Evolutionary conservation across 1,140 invertebrate species (phyloP).

Genomic region (Sycobia sp.): DNA sequence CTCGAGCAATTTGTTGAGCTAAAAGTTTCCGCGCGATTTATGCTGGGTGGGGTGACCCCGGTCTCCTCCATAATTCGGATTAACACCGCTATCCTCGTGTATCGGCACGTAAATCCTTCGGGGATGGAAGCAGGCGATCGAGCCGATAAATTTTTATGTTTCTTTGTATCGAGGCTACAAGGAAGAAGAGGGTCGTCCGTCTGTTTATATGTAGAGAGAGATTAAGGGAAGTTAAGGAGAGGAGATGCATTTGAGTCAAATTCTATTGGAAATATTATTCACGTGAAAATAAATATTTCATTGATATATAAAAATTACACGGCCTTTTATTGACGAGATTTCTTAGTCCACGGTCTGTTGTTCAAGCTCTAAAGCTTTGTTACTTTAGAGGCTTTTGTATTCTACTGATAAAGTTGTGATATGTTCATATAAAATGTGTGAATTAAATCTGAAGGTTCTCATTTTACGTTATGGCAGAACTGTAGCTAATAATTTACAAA

Average conservation of each 20-base stretch:
- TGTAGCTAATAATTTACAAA: too few relatives aligned
- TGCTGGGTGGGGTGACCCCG: slow-evolving; percentile 22
- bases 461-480: too few relatives aligned
- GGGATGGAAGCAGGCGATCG: too few relatives aligned
- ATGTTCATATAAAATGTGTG: too few relatives aligned
- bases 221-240: too few relatives aligned
- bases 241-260: background rate
- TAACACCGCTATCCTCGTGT: slow-evolving; percentile 37
- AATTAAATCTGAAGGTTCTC: too few relatives aligned
- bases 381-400: too few relatives aligned
- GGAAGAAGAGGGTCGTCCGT: slow-evolving; percentile 12
- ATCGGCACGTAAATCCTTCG: slow-evolving; percentile 35
- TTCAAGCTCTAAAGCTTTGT: too few relatives aligned
- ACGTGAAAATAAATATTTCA: slow-evolving; percentile 24
- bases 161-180: slow-evolving; percentile 24
- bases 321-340: too few relatives aligned
- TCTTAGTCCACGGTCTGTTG: too few relatives aligned
- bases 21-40: slow-evolving; percentile 27
- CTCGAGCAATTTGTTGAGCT: slow-evolving; percentile 31
- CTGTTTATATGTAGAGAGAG: too few relatives aligned
- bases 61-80: slow-evolving; percentile 39
- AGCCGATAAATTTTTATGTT: slow-evolving; percentile 34
- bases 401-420: too few relatives aligned
- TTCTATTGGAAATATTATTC: slow-evolving; percentile 29
- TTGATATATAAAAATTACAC: slow-evolving; percentile 25